These are phyloP conservation scores for Drosophila funebris DNA, from an alignment of 1,140 invertebrate genomes.

Conservation along the genomic window DNA sequence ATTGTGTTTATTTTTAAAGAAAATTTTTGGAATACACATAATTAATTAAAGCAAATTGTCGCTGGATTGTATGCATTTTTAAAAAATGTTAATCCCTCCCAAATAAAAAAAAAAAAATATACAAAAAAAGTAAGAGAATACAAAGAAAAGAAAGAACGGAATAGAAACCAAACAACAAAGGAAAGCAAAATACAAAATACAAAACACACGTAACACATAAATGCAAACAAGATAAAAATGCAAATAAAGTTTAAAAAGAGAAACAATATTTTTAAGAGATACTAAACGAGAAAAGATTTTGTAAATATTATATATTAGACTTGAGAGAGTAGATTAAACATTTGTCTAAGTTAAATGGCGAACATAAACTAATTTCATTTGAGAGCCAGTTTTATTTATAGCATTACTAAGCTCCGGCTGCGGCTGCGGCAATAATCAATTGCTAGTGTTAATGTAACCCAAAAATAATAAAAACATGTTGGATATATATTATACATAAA, in stretches of 20 bases:
- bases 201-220: conserved; percentile 25
- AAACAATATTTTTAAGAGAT: conserved; percentile 38
- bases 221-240: conserved; percentile 21
- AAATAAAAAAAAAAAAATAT: background rate
- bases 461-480: conserved; percentile 57
- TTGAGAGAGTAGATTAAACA: conserved; percentile 40
- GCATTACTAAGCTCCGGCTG: conserved; percentile 28
- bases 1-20: conserved; percentile 42
- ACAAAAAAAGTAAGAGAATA: background rate
- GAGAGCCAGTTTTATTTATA: conserved; percentile 43
- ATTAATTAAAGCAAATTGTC: conserved; percentile 3
- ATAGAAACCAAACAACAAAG: conserved; percentile 28
- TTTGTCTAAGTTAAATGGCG: conserved; percentile 34
- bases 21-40: conserved; percentile 5
- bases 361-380: conserved; percentile 20
- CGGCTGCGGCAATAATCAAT: conserved; percentile 31
- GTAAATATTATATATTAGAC: conserved; percentile 40
- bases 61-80: conserved; percentile 53
- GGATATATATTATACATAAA: conserved; percentile 48
- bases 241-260: conserved; percentile 18
- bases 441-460: conserved; percentile 44
- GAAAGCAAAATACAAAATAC: conserved; percentile 16
- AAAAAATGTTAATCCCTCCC: conserved; percentile 49
- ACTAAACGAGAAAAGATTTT: conserved; percentile 27
- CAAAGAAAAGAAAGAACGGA: background rate